Evolutionary conservation across 1,140 invertebrate genomes (phyloP).

Genomic region (Nylanderia fulva): DNA sequence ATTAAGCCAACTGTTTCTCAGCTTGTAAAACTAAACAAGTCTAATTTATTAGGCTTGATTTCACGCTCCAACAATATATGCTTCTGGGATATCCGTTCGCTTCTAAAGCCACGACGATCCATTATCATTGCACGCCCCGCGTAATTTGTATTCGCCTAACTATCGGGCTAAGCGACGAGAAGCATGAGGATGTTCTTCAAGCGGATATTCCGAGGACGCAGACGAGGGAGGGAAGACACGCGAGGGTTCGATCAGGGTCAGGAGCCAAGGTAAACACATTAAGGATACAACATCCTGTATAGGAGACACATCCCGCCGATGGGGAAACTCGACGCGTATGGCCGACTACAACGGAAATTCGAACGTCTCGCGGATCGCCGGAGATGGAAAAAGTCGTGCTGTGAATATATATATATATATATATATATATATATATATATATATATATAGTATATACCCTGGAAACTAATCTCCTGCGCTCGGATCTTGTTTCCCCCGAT

Average conservation of each 20-base stretch:
- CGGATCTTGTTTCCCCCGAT: slow-evolving; percentile 64
- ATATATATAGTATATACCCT: not conserved
- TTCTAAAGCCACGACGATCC: slow-evolving; percentile 33
- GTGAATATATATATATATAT: not conserved
- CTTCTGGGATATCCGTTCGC: slow-evolving; percentile 15
- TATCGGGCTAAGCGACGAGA: slow-evolving; percentile 17
- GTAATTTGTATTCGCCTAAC: slow-evolving; percentile 49
- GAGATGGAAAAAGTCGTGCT: slow-evolving; percentile 62
- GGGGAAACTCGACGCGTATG: slow-evolving; percentile 57
- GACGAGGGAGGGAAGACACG: slow-evolving; percentile 50
- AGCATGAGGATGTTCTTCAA: slow-evolving; percentile 20
- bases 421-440: not conserved
- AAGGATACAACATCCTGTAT: slow-evolving; percentile 77
- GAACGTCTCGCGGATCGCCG: slow-evolving; percentile 66
- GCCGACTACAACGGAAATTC: slow-evolving; percentile 71
- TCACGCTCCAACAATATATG: not conserved
- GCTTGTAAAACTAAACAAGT: slow-evolving; percentile 13
- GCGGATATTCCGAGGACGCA: slow-evolving; percentile 30
- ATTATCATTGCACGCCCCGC: slow-evolving; percentile 47
- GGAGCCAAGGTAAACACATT: slow-evolving; percentile 82
- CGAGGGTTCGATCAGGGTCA: slow-evolving; percentile 74
- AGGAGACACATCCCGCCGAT: slow-evolving; percentile 75
- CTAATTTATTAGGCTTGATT: slow-evolving; percentile 8
- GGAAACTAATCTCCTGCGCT: slow-evolving; percentile 68
- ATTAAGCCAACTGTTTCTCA: not conserved